Conservation (phyloP, 2,797 vertebrate genomes). For the Poecilia wingei region DNA sequence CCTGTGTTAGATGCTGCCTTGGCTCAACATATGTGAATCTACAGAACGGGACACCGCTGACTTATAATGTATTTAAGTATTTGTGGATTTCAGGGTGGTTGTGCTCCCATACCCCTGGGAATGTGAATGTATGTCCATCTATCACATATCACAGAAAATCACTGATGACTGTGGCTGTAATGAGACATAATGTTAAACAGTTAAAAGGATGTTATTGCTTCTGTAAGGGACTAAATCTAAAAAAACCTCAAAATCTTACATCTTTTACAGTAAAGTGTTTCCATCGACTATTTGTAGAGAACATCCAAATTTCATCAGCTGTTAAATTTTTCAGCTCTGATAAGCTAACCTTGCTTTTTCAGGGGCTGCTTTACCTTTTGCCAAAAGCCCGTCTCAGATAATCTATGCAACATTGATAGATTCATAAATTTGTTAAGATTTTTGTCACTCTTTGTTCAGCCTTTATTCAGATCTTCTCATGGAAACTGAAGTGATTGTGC, state of each 20-base stretch:
- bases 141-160: not conserved
- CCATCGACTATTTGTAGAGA: not conserved
- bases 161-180: not conserved
- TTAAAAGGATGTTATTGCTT: not conserved
- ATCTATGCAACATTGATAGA: not conserved
- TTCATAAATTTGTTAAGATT: not conserved
- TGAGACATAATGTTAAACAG: not conserved
- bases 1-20: not conserved
- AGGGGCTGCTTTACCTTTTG: not conserved
- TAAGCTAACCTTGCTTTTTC: not conserved
- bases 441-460: not conserved
- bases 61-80: not conserved
- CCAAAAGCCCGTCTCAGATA: not conserved
- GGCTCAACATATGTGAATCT: not conserved
- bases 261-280: not conserved
- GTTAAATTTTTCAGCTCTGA: not conserved
- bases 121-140: not conserved
- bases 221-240: not conserved
- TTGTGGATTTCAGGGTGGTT: not conserved
- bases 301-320: not conserved
- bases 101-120: not conserved
- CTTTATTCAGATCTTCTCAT: not conserved
- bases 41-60: not conserved
- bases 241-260: not conserved
- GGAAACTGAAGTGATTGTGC: not conserved